Evolutionary conservation across 1,140 invertebrate species (phyloP), one percentile per base, ranked within the genome.

Genomic region (Drosophila prosaltans): DNA sequence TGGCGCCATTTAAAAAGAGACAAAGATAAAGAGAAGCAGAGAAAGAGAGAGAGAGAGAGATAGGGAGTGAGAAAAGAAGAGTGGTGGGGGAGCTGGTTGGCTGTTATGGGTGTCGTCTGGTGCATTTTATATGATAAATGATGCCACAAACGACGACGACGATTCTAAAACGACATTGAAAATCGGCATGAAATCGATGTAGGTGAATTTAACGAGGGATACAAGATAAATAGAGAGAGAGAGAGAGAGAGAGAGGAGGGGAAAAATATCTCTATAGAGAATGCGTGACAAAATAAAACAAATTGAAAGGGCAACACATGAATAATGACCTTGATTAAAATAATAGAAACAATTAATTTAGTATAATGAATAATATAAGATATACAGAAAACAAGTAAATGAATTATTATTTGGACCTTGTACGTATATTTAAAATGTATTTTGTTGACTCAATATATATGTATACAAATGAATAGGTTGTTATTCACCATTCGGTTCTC

Each of bases 91-190:
- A 60, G 54, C 58, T 55, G 58, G 69, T 67, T 69, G 71, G 51
- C 71, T 82, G 75, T 88, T 88, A 72, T 86, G 79, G 2, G 28
- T 30, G 28, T 30, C 6, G 32, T 88, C 83, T 88, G 83, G 79
- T 76, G 83, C 80, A 82, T 88, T 86, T 86, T 80, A 86, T 76
- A 86, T 86, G 83, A 86, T 86, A 86, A 88, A 86, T 86, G 83
- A 88, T 86, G 83, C 83, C 88, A 78, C 80, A 80, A 76, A 80
- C 45, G 16, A 16, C 16, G 16, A 16, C 16, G 16, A 16, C 16
- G 45, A 51, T 7, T 51, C 83, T 86, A 86, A 86, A 88, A 36
- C 32, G 32, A 36, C 83, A 80, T 68, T 86, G 64, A 69, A 85
- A 81, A 81, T 78, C 69, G 74, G 61, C 51, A 57, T 51, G 8